phyloP scores from a whole-genome alignment of 2,113 vertebrate species.

The Phaethornis superciliosus region DNA sequence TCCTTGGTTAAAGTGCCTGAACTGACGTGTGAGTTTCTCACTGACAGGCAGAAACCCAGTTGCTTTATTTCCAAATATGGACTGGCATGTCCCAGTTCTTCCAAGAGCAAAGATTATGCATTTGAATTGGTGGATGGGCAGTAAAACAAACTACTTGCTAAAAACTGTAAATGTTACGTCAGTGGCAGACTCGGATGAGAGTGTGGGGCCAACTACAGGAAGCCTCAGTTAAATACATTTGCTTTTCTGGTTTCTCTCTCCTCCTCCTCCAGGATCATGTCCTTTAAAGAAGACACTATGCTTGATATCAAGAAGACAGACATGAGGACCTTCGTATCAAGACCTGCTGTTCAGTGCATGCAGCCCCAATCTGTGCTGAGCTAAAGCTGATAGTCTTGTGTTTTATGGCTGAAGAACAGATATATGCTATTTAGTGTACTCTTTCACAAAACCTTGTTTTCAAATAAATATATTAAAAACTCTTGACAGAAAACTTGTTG shows the following conservation, averaged over 20 bases:
- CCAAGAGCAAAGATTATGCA: neutral
- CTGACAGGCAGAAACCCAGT: slow-evolving; percentile 1
- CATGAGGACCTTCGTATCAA: slow-evolving; percentile 38
- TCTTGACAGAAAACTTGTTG: slow-evolving; percentile 23
- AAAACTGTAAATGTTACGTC: neutral
- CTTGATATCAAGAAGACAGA: slow-evolving; percentile 32
- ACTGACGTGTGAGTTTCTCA: neutral
- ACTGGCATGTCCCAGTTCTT: slow-evolving; percentile 34
- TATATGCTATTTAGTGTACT: slow-evolving; percentile 72
- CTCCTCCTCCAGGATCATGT: slow-evolving; percentile 25
- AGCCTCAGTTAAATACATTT: neutral
- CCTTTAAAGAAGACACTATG: slow-evolving; percentile 55
- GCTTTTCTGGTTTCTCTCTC: neutral
- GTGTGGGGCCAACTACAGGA: neutral
- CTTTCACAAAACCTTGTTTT: slow-evolving; percentile 79
- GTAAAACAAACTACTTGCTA: slow-evolving; percentile 4
- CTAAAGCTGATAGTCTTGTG: slow-evolving; percentile 47
- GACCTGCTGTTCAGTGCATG: slow-evolving; percentile 68
- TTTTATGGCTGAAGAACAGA: slow-evolving; percentile 68
- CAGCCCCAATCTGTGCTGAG: slow-evolving; percentile 58
- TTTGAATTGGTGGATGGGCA: neutral
- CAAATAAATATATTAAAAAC: slow-evolving; percentile 83
- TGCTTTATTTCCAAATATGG: slow-evolving; percentile 52
- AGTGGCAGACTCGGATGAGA: neutral
- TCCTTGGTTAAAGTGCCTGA: neutral